Conservation (phyloP, 1,140 invertebrate genomes). For the Lanistes nyassanus region DNA sequence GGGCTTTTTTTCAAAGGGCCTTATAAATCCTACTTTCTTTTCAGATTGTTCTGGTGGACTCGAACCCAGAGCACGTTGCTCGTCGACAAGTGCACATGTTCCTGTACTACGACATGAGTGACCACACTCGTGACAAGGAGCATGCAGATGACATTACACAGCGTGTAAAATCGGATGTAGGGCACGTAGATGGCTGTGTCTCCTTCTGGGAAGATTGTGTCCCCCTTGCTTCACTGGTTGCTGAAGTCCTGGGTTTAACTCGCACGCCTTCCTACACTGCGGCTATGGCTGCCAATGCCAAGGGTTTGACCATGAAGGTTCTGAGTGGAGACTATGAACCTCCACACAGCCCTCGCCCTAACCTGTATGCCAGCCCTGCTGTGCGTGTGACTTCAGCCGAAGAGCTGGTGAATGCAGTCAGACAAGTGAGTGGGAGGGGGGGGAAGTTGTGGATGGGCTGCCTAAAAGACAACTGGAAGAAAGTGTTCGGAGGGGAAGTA, state of each 20-base stretch:
- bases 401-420: slow-evolving; percentile 5
- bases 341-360: slow-evolving; percentile 33
- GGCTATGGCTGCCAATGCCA: slow-evolving; percentile 42
- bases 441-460: too few species aligned
- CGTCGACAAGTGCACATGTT: slow-evolving; percentile 18
- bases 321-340: slow-evolving; percentile 31
- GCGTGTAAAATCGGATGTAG: slow-evolving; percentile 1
- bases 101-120: slow-evolving; percentile 27
- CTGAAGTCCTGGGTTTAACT: neutral
- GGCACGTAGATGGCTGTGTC: slow-evolving; percentile 26
- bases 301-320: slow-evolving; percentile 37
- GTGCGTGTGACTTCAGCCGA: neutral
- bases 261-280: slow-evolving; percentile 15
- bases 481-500: too few species aligned
- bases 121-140: slow-evolving; percentile 29
- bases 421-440: neutral
- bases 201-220: slow-evolving; percentile 32
- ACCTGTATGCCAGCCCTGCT: slow-evolving; percentile 10
- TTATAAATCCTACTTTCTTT: slow-evolving; percentile 17
- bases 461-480: too few species aligned
- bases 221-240: slow-evolving; percentile 16
- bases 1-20: too few species aligned
- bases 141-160: slow-evolving; percentile 26
- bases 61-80: slow-evolving; percentile 20
- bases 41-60: slow-evolving; percentile 47